Percentiles rank a stretch among this genome's conserved stretches.
phyloP scores from a whole-genome alignment of 2,797 vertebrate genomes.

The Babyrousa celebensis region DNA sequence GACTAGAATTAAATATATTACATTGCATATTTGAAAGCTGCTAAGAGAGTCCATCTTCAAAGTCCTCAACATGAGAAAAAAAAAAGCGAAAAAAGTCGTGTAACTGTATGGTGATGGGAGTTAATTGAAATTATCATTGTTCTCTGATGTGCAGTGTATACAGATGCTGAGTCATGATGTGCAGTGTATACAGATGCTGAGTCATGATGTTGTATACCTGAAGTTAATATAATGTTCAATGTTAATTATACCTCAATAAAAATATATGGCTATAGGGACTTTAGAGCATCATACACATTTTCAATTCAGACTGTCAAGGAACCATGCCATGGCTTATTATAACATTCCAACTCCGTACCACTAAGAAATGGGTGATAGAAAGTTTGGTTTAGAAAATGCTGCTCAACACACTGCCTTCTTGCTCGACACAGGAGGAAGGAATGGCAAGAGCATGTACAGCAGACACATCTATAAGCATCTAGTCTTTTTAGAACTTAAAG shows the following conservation, averaged over 20 bases:
- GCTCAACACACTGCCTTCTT: not conserved
- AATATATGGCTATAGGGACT: not conserved
- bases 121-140: not conserved
- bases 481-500: not conserved
- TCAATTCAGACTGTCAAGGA: not conserved
- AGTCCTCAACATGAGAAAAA: not conserved
- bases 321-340: accelerated
- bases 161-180: not conserved
- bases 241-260: not conserved
- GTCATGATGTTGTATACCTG: not conserved
- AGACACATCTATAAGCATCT: not conserved
- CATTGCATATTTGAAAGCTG: not conserved
- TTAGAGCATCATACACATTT: not conserved
- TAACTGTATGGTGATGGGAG: too few relatives aligned
- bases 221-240: not conserved
- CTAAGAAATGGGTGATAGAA: not conserved
- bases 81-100: not conserved
- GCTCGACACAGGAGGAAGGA: not conserved
- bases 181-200: not conserved
- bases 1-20: not conserved
- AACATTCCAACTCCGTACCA: not conserved
- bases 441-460: accelerated
- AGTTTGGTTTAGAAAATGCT: not conserved
- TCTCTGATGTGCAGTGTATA: not conserved
- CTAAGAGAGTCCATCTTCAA: not conserved